These are phyloP conservation scores for Carterocephalus palaemon DNA, from an alignment of 2,888 invertebrate genomes.

Conservation along the genomic window DNA sequence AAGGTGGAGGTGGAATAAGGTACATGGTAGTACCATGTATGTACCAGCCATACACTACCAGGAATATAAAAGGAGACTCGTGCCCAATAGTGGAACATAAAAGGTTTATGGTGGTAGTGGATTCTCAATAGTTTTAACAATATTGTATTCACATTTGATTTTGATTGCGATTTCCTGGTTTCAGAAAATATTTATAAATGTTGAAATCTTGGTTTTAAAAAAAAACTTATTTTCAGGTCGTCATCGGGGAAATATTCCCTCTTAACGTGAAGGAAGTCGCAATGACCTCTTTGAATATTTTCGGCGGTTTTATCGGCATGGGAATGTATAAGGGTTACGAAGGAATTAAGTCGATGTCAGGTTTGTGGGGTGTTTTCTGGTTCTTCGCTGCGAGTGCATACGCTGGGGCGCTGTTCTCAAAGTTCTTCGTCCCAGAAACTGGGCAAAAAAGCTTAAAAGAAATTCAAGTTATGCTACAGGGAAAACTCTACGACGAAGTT, in stretches of 20 bases:
- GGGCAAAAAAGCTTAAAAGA: conserved; percentile 76
- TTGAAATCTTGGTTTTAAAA: background rate
- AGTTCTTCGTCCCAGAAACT: conserved; percentile 76
- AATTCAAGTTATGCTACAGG: conserved; percentile 74
- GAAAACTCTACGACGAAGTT: conserved; percentile 43
- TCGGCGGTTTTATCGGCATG: conserved; percentile 69
- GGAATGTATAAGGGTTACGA: conserved; percentile 72
- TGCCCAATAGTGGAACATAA: no score
- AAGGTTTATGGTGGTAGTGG: no score
- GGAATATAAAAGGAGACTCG: no score
- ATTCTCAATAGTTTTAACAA: no score
- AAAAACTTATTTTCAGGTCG: conserved; percentile 40
- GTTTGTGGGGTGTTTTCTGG: conserved; percentile 69
- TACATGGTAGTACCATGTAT: no score
- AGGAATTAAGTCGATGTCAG: conserved; percentile 60
- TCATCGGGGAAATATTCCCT: conserved; percentile 77
- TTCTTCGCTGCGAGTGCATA: conserved; percentile 64
- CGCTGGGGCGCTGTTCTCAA: conserved; percentile 67
- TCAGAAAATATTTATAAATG: no score
- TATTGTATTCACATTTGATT: no score
- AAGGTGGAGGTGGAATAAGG: no score
- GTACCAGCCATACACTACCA: no score
- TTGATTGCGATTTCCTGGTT: no score
- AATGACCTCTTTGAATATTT: conserved; percentile 64
- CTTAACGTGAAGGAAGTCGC: conserved; percentile 77